Evolutionary conservation across 2,888 invertebrate genomes (phyloP).

Genomic region (Erannis defoliaria): DNA sequence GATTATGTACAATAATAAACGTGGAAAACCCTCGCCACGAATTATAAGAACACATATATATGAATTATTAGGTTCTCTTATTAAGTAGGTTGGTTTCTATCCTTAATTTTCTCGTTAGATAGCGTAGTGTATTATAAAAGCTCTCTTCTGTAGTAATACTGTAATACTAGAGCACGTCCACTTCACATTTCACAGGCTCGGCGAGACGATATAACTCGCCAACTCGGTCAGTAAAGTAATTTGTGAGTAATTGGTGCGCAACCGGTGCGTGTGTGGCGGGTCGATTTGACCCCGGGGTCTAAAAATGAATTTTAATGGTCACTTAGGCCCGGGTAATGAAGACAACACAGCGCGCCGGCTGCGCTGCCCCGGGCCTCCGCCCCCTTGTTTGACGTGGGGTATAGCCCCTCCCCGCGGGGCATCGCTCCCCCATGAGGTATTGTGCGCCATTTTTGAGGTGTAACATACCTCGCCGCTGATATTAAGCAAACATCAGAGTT

Average conservation of each 20-base stretch:
- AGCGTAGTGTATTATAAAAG: too few relatives aligned
- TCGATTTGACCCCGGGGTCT: constrained; percentile 55
- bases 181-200: not conserved
- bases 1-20: too few relatives aligned
- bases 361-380: constrained; percentile 53
- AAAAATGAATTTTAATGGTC: constrained; percentile 82
- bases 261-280: constrained; percentile 41
- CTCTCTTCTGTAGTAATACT: too few relatives aligned
- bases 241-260: constrained; percentile 39
- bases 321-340: constrained; percentile 73
- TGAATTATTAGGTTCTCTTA: too few relatives aligned
- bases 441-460: constrained; percentile 44
- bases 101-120: too few relatives aligned
- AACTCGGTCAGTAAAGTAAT: constrained; percentile 32
- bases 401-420: constrained; percentile 29
- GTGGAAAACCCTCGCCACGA: too few relatives aligned
- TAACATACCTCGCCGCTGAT: constrained; percentile 36
- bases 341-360: constrained; percentile 58
- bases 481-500: constrained; percentile 39
- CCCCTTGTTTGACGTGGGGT: constrained; percentile 52
- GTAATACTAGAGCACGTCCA: not conserved
- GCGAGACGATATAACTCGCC: constrained; percentile 16
- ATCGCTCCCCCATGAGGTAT: not conserved
- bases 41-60: too few relatives aligned
- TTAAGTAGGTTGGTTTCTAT: too few relatives aligned